These are phyloP conservation scores for Theretra japonica DNA, from an alignment of 2,888 invertebrate genomes.

Conservation along the genomic window DNA sequence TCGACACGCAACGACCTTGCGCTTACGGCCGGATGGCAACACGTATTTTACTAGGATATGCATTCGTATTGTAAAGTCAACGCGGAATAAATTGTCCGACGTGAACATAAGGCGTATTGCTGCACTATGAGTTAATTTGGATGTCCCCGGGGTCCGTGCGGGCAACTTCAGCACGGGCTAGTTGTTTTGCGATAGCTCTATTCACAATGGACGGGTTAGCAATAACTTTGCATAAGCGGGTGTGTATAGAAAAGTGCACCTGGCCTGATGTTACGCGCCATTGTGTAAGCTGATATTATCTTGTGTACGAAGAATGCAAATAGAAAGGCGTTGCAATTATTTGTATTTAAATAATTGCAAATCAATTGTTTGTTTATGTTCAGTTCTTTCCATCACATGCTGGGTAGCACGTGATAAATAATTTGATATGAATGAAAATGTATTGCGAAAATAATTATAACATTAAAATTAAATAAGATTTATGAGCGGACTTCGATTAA, in stretches of 20 bases:
- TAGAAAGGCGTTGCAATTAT: conserved; percentile 19
- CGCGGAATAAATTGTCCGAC: too few relatives aligned
- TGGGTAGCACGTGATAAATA: not conserved
- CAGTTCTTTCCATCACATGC: not conserved
- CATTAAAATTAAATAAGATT: too few relatives aligned
- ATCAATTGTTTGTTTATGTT: not conserved
- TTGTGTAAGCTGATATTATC: conserved; percentile 17
- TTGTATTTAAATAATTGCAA: not conserved
- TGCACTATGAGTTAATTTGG: too few relatives aligned
- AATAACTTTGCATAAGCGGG: conserved; percentile 17
- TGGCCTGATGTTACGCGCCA: conserved; percentile 16
- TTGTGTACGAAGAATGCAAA: conserved; percentile 22
- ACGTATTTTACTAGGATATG: not conserved
- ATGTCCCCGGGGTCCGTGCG: too few relatives aligned
- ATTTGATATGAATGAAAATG: not conserved
- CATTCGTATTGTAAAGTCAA: not conserved
- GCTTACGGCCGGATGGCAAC: conserved; percentile 11
- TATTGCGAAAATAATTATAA: too few relatives aligned
- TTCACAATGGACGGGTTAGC: conserved; percentile 29
- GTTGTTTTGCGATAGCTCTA: conserved; percentile 20
- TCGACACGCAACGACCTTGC: not conserved
- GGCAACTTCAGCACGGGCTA: too few relatives aligned
- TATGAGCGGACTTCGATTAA: too few relatives aligned
- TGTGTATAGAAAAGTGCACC: conserved; percentile 26
- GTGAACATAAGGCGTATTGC: too few relatives aligned